phyloP scores from a whole-genome alignment of 2,113 vertebrate genomes.

The Chloropsis cyanopogon region DNA sequence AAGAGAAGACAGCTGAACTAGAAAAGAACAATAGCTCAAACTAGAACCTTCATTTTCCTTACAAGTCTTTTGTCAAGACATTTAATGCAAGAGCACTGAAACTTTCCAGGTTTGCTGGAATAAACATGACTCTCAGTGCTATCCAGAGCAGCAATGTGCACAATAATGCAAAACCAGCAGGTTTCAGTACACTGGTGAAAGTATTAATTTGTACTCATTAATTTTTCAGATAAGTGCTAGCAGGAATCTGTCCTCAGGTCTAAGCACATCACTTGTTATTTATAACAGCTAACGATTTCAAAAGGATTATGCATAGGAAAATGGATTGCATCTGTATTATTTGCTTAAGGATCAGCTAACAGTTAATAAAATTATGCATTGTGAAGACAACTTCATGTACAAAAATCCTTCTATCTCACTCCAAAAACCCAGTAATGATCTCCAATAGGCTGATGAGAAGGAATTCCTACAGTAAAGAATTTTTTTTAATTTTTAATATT shows the following conservation, averaged over 20 bases:
- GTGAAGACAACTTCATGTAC: not conserved
- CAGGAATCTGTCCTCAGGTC: not conserved
- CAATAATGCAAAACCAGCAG: not conserved
- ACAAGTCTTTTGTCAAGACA: slow-evolving; percentile 18
- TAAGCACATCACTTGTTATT: not conserved
- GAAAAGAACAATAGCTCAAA: slow-evolving; percentile 64
- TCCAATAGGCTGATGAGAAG: not conserved
- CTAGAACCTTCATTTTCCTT: slow-evolving; percentile 50
- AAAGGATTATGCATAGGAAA: not conserved
- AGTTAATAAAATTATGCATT: not conserved
- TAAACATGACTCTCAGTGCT: not conserved
- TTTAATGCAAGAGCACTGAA: not conserved
- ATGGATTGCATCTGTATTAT: not conserved
- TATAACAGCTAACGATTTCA: not conserved
- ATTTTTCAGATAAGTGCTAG: not conserved
- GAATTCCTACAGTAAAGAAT: not conserved
- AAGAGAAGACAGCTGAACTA: slow-evolving; percentile 83
- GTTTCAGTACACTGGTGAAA: not conserved
- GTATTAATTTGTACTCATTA: not conserved
- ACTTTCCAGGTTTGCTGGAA: not conserved
- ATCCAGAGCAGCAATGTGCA: not conserved
- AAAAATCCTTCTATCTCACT: not conserved
- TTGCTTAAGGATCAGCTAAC: not conserved
- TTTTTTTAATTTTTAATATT: not conserved
- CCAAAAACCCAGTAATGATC: not conserved